phyloP scores from a whole-genome alignment of 2,888 invertebrate genomes.

The Heliconius cydno region DNA sequence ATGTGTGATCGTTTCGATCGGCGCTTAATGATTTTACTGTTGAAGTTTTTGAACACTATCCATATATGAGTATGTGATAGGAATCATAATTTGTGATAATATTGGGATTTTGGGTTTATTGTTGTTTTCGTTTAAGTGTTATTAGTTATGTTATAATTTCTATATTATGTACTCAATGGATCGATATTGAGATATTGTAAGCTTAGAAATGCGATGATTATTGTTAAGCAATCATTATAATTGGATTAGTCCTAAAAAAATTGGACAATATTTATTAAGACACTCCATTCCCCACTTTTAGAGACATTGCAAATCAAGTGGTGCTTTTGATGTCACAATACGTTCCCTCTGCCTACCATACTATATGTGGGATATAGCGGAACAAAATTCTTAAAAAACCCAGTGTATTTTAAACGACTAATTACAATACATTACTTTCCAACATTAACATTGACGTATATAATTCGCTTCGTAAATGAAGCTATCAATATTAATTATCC shows the following conservation, averaged over 20 bases:
- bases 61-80: not conserved
- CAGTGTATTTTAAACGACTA: not conserved
- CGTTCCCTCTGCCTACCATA: not conserved
- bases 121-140: not conserved
- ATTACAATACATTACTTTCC: not conserved
- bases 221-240: not conserved
- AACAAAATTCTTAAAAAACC: not conserved
- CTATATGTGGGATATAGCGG: not conserved
- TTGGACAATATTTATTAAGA: not conserved
- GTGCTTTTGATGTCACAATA: not conserved
- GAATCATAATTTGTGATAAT: slow-evolving; percentile 7
- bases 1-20: slow-evolving; percentile 50
- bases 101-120: not conserved
- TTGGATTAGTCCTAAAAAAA: no score
- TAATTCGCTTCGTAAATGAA: slow-evolving; percentile 44
- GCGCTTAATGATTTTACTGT: slow-evolving; percentile 45
- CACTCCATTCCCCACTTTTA: not conserved
- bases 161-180: not conserved
- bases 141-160: not conserved
- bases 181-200: not conserved
- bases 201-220: not conserved
- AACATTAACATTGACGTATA: slow-evolving; percentile 5
- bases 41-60: slow-evolving; percentile 39
- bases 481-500: slow-evolving; percentile 70
- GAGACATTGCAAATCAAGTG: not conserved